Evolutionary conservation across 2,113 vertebrate genomes (phyloP).

Genomic region (Pithys albifrons): DNA sequence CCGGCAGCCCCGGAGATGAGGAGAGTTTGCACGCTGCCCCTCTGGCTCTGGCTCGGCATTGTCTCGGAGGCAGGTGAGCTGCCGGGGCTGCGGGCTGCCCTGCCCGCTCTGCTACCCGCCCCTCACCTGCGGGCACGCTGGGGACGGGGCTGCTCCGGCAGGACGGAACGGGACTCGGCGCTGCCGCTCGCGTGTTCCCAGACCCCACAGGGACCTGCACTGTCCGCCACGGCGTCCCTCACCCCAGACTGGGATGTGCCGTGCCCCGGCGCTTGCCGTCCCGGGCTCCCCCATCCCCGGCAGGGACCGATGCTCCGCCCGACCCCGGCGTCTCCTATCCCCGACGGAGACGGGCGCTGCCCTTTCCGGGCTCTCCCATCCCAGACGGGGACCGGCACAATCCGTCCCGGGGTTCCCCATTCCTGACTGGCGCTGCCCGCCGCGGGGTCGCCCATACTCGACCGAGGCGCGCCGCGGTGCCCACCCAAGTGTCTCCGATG

Average conservation of each 20-base stretch:
- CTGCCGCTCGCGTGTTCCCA: neutral
- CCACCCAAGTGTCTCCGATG: neutral
- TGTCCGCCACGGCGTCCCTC: neutral
- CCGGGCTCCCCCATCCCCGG: neutral
- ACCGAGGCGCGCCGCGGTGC: neutral
- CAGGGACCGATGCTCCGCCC: neutral
- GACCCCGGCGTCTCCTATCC: neutral
- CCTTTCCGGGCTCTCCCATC: no score
- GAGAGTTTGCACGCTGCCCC: conserved; percentile 82
- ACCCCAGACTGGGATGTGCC: neutral
- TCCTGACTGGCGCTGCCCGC: neutral
- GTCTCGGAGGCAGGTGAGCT: conserved; percentile 86
- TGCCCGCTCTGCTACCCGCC: neutral
- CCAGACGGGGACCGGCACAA: neutral
- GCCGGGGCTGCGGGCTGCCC: neutral
- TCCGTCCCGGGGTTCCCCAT: neutral
- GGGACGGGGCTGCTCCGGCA: neutral
- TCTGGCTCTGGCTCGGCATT: conserved; percentile 87
- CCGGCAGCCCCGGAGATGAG: conserved; percentile 83
- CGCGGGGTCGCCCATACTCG: neutral
- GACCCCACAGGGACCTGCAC: neutral
- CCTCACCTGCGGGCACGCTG: neutral
- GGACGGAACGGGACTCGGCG: neutral
- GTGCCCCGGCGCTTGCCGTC: no score
- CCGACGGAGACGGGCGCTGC: neutral